These are phyloP conservation scores for Phania funesta DNA, from an alignment of 2,888 invertebrate species.

Conservation along the genomic window DNA sequence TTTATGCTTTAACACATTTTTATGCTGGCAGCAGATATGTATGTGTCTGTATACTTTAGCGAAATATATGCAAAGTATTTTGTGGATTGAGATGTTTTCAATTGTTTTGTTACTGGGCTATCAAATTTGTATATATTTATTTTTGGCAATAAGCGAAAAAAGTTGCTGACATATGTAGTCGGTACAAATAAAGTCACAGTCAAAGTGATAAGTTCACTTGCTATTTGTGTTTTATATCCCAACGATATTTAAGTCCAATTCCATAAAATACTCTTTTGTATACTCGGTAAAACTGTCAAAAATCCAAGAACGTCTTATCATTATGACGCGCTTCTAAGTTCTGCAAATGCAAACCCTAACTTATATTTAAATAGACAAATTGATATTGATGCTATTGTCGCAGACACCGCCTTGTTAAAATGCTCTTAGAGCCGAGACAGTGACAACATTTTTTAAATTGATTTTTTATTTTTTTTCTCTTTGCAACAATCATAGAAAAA, in stretches of 20 bases:
- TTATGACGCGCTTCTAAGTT: neutral
- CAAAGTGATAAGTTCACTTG: too few relatives aligned
- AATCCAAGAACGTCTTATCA: neutral
- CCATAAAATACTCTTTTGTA: too few relatives aligned
- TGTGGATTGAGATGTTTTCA: neutral
- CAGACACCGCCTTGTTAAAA: neutral
- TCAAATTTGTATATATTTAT: neutral
- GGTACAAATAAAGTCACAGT: too few relatives aligned
- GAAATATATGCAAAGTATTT: too few relatives aligned
- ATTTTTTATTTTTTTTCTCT: conserved; percentile 25
- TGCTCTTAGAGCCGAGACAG: neutral
- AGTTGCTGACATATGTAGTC: too few relatives aligned
- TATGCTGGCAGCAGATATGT: too few relatives aligned
- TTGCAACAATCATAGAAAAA: neutral
- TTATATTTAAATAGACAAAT: neutral
- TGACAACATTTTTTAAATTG: conserved; percentile 34
- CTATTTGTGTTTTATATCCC: too few relatives aligned
- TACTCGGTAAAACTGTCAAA: too few relatives aligned
- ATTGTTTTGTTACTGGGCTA: neutral
- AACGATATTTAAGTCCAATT: too few relatives aligned
- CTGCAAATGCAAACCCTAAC: neutral
- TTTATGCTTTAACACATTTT: too few relatives aligned
- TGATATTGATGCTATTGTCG: neutral
- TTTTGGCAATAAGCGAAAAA: too few relatives aligned
- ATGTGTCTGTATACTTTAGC: too few relatives aligned